These are phyloP conservation scores for Ypsolopha scabrella DNA, from an alignment of 2,888 invertebrate genomes.

Conservation along the genomic window DNA sequence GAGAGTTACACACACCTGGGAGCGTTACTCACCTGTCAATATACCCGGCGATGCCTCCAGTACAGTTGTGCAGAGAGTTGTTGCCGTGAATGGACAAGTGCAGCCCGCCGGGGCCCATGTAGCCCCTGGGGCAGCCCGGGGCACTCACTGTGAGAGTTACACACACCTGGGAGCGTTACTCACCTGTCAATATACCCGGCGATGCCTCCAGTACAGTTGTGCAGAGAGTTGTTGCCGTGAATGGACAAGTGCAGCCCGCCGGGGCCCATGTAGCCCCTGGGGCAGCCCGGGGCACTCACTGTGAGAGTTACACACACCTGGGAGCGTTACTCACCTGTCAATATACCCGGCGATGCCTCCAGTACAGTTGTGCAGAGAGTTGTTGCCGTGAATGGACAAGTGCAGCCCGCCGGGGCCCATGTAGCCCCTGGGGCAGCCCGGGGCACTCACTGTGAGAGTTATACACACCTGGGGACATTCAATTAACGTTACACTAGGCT, in stretches of 20 bases:
- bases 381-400: slow-evolving; percentile 16
- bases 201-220: slow-evolving; percentile 86
- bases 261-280: slow-evolving; percentile 85
- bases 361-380: slow-evolving; percentile 72
- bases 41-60: slow-evolving; percentile 86
- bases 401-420: too few species aligned
- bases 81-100: slow-evolving; percentile 56
- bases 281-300: slow-evolving; percentile 74
- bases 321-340: too few species aligned
- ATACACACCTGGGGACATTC: too few species aligned
- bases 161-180: too few species aligned
- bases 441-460: too few species aligned
- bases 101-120: slow-evolving; percentile 86
- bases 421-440: too few species aligned
- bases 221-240: slow-evolving; percentile 42
- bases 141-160: too few species aligned
- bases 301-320: neutral
- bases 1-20: too few species aligned
- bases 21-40: slow-evolving; percentile 76
- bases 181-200: slow-evolving; percentile 84
- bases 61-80: slow-evolving; percentile 73
- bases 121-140: slow-evolving; percentile 84
- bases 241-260: slow-evolving; percentile 77
- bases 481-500: too few species aligned
- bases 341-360: slow-evolving; percentile 62